These are phyloP conservation scores for Ariolimax columbianus DNA, from an alignment of 2,888 invertebrate species.

Conservation along the genomic window DNA sequence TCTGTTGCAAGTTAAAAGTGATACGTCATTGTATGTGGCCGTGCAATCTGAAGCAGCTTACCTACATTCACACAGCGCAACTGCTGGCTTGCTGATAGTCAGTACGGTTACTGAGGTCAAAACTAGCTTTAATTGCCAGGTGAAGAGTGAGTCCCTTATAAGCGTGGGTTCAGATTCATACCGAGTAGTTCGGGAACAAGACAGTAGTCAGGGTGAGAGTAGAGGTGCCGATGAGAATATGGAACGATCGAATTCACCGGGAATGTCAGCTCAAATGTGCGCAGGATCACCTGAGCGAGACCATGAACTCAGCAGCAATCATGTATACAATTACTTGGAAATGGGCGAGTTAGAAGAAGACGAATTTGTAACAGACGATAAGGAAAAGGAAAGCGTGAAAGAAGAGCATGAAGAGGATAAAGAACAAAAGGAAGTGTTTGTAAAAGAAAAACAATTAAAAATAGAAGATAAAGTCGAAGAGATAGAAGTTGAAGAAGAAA, in stretches of 20 bases:
- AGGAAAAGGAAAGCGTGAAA: not conserved
- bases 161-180: not conserved
- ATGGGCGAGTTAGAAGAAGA: not conserved
- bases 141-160: not conserved
- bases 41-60: not conserved
- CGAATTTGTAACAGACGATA: not conserved
- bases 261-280: not conserved
- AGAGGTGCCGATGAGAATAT: not conserved
- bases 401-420: not conserved
- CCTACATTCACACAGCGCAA: not conserved
- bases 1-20: slow-evolving; percentile 9
- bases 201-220: not conserved
- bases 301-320: not conserved
- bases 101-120: not conserved
- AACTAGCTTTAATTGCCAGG: no score
- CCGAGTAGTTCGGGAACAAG: no score
- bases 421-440: not conserved
- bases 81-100: not conserved
- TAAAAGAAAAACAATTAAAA: not conserved
- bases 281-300: not conserved
- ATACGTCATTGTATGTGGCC: not conserved
- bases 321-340: not conserved
- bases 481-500: not conserved
- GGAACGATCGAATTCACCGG: no score
- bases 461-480: no score